A percentile compares a stretch with the other conserved stretches of the same genome.
These are phyloP conservation scores for Cololabis saira DNA, from an alignment of 2,113 vertebrate species.

Conservation along the genomic window DNA sequence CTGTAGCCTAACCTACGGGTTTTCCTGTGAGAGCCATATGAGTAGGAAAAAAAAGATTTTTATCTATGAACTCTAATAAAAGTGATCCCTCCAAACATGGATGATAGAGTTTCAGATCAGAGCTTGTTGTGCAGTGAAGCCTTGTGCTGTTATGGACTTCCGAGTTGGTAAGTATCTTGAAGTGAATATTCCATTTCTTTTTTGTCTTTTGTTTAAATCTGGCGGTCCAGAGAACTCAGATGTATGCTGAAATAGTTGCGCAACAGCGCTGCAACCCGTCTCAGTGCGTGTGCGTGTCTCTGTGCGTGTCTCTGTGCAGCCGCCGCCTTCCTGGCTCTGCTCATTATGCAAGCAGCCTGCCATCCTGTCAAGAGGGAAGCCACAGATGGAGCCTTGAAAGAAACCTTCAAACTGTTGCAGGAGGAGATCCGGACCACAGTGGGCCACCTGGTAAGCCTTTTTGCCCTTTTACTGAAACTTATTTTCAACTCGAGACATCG, in stretches of 20 bases:
- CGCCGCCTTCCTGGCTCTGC: slow-evolving; percentile 24
- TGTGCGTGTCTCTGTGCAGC: slow-evolving; percentile 12
- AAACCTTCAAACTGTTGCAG: rapidly evolving
- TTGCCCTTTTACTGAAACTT: not conserved
- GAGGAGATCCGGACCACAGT: rapidly evolving
- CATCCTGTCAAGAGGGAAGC: rapidly evolving
- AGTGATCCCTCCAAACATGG: slow-evolving; percentile 18
- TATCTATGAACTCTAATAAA: slow-evolving; percentile 52
- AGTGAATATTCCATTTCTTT: not conserved
- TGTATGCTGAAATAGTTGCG: not conserved
- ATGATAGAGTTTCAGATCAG: slow-evolving; percentile 7
- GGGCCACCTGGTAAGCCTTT: not conserved
- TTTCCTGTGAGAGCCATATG: not conserved
- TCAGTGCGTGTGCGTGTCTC: not conserved
- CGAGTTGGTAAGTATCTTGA: slow-evolving; percentile 32
- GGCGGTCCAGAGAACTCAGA: not conserved
- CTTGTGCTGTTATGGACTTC: slow-evolving; percentile 24
- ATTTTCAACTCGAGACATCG: not conserved
- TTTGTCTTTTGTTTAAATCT: not conserved
- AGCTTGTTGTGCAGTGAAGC: not conserved
- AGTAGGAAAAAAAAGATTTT: slow-evolving; percentile 43
- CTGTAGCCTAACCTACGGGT: too few relatives aligned
- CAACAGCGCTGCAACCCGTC: not conserved
- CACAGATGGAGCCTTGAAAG: rapidly evolving
- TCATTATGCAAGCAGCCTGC: not conserved